phyloP scores from a whole-genome alignment of 2,113 vertebrate genomes.

The Macroglossus sobrinus region DNA sequence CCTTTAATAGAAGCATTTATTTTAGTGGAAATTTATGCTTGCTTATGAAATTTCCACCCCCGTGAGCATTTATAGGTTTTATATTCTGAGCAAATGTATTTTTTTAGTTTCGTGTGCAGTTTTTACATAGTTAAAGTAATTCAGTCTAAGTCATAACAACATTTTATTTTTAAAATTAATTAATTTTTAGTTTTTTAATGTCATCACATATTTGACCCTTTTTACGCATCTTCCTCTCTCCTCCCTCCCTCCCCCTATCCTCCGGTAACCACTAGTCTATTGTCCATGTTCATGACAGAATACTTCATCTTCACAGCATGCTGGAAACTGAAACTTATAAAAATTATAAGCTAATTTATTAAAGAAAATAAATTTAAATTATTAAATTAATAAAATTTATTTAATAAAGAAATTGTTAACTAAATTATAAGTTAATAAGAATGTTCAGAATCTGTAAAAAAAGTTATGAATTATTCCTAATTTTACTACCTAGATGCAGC shows the following conservation, averaged over 20 bases:
- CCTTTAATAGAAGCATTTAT: background rate
- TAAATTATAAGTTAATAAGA: too few relatives aligned
- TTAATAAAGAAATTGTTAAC: too few relatives aligned
- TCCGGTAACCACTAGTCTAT: too few relatives aligned
- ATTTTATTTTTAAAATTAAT: too few relatives aligned
- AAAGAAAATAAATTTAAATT: too few relatives aligned
- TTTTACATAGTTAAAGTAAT: background rate
- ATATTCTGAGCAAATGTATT: background rate
- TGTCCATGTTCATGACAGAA: background rate
- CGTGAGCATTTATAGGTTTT: background rate
- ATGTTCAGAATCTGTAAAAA: background rate
- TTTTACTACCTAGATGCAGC: background rate
- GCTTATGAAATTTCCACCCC: background rate
- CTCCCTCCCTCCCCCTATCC: too few relatives aligned
- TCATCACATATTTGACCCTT: too few relatives aligned
- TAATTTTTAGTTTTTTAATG: too few relatives aligned
- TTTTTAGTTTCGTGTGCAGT: background rate
- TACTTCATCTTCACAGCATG: background rate
- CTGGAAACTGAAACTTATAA: background rate
- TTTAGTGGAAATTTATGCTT: background rate
- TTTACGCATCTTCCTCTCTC: too few relatives aligned
- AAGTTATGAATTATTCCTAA: background rate
- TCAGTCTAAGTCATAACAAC: background rate
- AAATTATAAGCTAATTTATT: too few relatives aligned
- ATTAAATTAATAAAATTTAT: too few relatives aligned